phyloP scores from a whole-genome alignment of 1,140 invertebrate genomes.

The Sitophilus oryzae region DNA sequence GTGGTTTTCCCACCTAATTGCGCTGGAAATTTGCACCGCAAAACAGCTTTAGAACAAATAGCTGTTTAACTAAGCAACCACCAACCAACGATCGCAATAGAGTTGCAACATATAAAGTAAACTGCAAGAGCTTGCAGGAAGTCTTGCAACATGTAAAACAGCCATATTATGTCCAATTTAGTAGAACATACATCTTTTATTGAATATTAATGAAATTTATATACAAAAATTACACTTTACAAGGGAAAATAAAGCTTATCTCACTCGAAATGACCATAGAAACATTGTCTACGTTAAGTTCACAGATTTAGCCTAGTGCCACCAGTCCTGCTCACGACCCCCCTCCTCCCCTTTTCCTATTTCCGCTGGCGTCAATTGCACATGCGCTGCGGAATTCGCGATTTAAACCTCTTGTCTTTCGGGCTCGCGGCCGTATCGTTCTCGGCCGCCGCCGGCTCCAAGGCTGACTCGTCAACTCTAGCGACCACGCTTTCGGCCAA shows the following conservation, averaged over 20 bases:
- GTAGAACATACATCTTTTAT: no score
- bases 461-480: constrained; percentile 24
- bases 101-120: no score
- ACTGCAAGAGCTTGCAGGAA: no score
- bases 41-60: no score
- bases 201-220: no score
- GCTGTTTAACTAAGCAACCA: no score
- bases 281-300: not conserved
- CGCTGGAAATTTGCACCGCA: no score
- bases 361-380: constrained; percentile 29
- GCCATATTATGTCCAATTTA: no score
- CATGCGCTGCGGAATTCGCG: constrained; percentile 32
- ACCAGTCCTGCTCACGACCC: not conserved
- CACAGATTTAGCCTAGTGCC: not conserved
- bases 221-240: not conserved
- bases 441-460: constrained; percentile 5
- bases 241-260: not conserved
- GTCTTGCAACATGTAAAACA: no score
- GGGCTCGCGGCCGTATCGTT: not conserved
- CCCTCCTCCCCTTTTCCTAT: constrained; percentile 14
- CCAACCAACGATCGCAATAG: no score
- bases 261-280: not conserved
- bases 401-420: constrained; percentile 30
- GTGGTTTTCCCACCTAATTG: no score
- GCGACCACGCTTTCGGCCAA: constrained; percentile 31